These are phyloP conservation scores for Microchrysa polita DNA, from an alignment of 2,888 invertebrate species.

Conservation along the genomic window DNA sequence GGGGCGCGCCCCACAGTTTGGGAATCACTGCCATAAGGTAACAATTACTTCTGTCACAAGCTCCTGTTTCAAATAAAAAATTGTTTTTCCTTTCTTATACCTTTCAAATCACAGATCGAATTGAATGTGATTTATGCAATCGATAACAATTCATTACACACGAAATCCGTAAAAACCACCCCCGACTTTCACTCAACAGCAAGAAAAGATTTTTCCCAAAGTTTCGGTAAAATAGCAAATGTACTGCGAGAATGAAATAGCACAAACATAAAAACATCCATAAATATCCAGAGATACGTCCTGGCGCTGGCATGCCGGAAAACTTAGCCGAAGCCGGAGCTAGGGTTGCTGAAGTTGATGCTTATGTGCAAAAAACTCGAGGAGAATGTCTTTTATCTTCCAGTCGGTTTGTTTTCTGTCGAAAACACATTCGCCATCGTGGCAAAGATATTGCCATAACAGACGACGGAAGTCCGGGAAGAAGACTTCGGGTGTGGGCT, in stretches of 20 bases:
- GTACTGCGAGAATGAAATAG: not conserved
- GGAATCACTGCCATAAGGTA: too few species aligned
- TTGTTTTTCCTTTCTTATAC: not conserved
- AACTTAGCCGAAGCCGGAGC: not conserved
- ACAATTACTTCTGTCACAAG: too few species aligned
- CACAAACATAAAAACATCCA: not conserved
- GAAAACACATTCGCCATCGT: constrained; percentile 22
- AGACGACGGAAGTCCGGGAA: too few species aligned
- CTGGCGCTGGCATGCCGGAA: not conserved
- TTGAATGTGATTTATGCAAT: constrained; percentile 12
- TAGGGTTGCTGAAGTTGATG: not conserved
- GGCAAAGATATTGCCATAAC: too few species aligned
- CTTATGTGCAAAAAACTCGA: not conserved
- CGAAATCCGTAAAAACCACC: constrained; percentile 1
- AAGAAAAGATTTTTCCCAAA: constrained; percentile 1
- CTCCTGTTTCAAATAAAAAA: too few species aligned
- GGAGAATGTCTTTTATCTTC: constrained; percentile 38
- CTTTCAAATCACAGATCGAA: not conserved
- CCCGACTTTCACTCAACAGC: not conserved
- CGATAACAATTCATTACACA: constrained; percentile 22
- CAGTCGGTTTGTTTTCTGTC: constrained; percentile 33
- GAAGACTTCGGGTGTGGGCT: too few species aligned
- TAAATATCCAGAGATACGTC: not conserved
- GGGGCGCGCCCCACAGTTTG: too few species aligned
- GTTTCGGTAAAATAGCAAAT: not conserved